A percentile compares a stretch with the other conserved stretches of the same genome.
Evolutionary conservation across 2,113 vertebrate genomes (phyloP).

Genomic region (Scatophagus argus): DNA sequence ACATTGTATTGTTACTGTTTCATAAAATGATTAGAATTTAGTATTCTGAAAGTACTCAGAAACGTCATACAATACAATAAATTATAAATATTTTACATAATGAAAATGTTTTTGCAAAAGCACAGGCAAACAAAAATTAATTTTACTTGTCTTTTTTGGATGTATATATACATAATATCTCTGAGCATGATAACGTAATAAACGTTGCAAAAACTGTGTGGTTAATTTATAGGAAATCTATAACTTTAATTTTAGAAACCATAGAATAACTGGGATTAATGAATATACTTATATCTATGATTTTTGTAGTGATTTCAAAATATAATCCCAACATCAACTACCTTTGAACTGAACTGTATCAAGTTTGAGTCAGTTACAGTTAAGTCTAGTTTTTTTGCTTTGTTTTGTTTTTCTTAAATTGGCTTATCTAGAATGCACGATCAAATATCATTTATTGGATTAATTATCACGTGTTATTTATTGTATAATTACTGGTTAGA

Average conservation of each 20-base stretch:
- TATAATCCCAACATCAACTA: neutral
- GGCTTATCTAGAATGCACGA: neutral
- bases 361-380: neutral
- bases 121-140: neutral
- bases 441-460: neutral
- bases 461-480: neutral
- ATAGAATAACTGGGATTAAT: neutral
- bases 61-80: neutral
- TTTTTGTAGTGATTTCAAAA: neutral
- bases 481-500: neutral
- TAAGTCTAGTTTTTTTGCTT: neutral
- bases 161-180: no score
- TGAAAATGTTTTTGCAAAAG: neutral
- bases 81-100: neutral
- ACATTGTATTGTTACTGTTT: neutral
- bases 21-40: neutral
- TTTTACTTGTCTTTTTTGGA: neutral
- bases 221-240: neutral
- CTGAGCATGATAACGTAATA: neutral
- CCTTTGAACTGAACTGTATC: neutral
- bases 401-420: no score
- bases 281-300: neutral
- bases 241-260: neutral
- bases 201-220: neutral
- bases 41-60: neutral